A percentile compares a stretch with the other conserved stretches of the same genome.
Evolutionary conservation across 2,888 invertebrate species (phyloP).

Genomic region (Epicampocera succincta): DNA sequence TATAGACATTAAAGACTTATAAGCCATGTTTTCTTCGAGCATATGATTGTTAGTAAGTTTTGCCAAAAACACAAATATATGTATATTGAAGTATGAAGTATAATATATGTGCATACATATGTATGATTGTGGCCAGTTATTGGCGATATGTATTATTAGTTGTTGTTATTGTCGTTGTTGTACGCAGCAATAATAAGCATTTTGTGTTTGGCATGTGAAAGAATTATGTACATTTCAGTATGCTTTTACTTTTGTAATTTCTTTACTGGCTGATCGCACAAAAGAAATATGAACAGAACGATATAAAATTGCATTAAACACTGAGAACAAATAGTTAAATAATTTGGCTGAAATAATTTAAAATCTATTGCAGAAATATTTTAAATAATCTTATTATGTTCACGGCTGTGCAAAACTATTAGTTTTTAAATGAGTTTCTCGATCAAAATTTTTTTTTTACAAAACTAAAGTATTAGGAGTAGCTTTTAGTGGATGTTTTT

Average conservation of each 20-base stretch:
- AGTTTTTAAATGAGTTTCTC: too few species aligned
- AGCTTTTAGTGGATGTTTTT: too few species aligned
- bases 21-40: conserved; percentile 50
- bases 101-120: too few species aligned
- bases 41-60: conserved; percentile 26
- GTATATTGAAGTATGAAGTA: conserved; percentile 22
- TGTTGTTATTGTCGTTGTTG: conserved; percentile 36
- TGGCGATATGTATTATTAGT: conserved; percentile 56
- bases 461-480: too few species aligned
- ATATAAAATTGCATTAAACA: conserved; percentile 23
- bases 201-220: conserved; percentile 65
- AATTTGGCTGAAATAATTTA: background rate
- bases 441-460: too few species aligned
- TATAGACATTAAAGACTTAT: conserved; percentile 66
- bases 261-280: conserved; percentile 34
- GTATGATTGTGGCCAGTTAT: conserved; percentile 35
- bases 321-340: conserved; percentile 30
- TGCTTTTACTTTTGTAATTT: conserved; percentile 63
- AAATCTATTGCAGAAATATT: too few species aligned
- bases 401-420: too few species aligned
- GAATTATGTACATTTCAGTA: conserved; percentile 66
- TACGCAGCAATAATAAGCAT: conserved; percentile 51
- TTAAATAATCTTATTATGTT: too few species aligned
- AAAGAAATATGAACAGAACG: conserved; percentile 35
- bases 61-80: conserved; percentile 22